Conservation (phyloP, 2,113 vertebrate species). For the Galbula dea region DNA sequence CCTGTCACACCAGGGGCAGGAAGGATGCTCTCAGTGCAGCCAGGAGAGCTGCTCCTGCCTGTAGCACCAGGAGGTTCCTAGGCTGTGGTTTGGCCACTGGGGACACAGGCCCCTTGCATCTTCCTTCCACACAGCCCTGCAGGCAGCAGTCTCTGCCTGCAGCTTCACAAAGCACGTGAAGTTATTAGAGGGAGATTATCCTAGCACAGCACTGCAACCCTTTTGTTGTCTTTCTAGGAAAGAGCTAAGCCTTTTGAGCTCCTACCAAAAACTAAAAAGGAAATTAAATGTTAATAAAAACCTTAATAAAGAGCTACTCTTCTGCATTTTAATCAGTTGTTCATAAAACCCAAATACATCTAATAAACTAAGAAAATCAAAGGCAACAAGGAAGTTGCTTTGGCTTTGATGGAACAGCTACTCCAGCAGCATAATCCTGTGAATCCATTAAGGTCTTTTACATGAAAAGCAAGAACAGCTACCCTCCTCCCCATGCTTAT, state of each 20-base stretch:
- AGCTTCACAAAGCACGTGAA: neutral
- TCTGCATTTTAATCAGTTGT: conserved; percentile 31
- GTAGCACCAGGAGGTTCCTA: neutral
- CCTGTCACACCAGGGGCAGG: rapidly evolving
- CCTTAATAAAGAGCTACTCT: conserved; percentile 16
- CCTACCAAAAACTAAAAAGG: conserved; percentile 7
- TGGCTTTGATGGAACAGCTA: conserved; percentile 2
- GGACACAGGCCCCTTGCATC: rapidly evolving
- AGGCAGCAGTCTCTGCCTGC: neutral
- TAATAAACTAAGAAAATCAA: conserved; percentile 12
- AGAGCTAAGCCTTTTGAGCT: neutral
- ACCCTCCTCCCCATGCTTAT: neutral
- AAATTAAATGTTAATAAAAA: conserved; percentile 48
- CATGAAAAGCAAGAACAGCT: neutral
- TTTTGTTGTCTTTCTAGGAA: conserved; percentile 37
- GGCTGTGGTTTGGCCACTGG: rapidly evolving
- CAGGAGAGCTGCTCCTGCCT: neutral
- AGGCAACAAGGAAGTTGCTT: conserved; percentile 5
- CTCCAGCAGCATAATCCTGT: neutral
- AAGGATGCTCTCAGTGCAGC: neutral
- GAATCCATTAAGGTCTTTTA: conserved; percentile 1
- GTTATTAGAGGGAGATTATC: neutral
- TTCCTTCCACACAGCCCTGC: rapidly evolving
- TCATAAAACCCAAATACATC: conserved; percentile 1
- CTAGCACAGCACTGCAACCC: neutral